Base-by-base conservation (phyloP, 2,113 vertebrate species). In the Serranochromis macrocephalus region DNA sequence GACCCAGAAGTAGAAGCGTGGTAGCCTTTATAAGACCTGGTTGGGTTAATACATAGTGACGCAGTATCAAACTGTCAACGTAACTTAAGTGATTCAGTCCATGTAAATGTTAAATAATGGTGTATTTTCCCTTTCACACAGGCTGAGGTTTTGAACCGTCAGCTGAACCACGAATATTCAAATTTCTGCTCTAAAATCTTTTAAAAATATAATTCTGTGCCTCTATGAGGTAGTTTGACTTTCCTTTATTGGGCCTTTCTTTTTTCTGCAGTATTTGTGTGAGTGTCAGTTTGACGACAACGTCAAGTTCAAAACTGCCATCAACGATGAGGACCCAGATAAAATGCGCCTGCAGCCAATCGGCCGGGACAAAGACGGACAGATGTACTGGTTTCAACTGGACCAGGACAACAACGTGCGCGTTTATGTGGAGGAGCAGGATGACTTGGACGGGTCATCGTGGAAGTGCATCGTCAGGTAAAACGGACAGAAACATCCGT, bases 231-330 rank as follows among this genome's bases (percentile, higher is more conserved):
- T 47, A 19, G 42, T 78, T 78, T 78, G 13, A 49, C 45, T 49
- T 10, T 53, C 9, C 5, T 26, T 17, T 83, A 3, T 19, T 71
- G 6, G 83, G 3, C 10, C 61, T 83, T 92, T 36, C 83, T 14
- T 91, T n/a, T 84, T 11, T 49, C 42, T 84, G 4, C 85, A 99
- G 99, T 98, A 99, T 94, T 96, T 99, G 91, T 99, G 99, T 0
- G 99, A 99, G 94, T 98, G 97, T 95, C 99, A 99, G 93, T 99
- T 99, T 94, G 99, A 99, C 83, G 99, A 99, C 91, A 99, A 99
- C 92, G 96, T 99, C 0, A 99, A 99, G 95, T 99, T 99, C 87
- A 99, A 99, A 95, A 98, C 98, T 0, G 97, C 97, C 78, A 98
- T 99, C 94, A 99, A 99, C 1, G 99, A 99, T 90, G 98, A 99